Conservation (phyloP, 2,113 vertebrate genomes). For the Sinocyclocheilus anophthalmus region DNA sequence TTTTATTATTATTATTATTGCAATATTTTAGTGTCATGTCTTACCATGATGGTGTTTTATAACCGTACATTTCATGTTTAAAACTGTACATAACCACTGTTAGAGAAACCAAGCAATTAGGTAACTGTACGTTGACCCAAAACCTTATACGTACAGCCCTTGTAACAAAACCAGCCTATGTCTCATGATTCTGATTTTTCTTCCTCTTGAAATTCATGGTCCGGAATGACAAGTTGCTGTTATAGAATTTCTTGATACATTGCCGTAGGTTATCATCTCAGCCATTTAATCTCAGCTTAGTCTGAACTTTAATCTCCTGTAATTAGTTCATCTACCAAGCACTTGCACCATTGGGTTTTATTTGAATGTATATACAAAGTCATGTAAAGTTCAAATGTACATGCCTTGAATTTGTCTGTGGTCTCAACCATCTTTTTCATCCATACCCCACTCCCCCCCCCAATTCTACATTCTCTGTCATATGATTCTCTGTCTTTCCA, state of each 20-base stretch:
- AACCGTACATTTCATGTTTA: no score
- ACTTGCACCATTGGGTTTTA: background rate
- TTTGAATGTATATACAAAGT: slow-evolving; percentile 14
- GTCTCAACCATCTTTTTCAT: background rate
- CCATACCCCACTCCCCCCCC: no score
- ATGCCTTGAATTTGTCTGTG: slow-evolving; percentile 12
- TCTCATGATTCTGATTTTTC: background rate
- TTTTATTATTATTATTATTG: no score
- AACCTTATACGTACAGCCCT: background rate
- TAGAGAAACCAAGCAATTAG: no score
- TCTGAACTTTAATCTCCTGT: slow-evolving; percentile 4
- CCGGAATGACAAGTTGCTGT: background rate
- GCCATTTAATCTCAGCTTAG: background rate
- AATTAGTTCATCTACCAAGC: slow-evolving; percentile 10
- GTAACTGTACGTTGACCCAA: no score
- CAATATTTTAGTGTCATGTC: no score
- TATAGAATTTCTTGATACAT: background rate
- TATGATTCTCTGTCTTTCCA: no score
- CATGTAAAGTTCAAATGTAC: background rate
- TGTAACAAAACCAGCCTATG: background rate
- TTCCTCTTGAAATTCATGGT: background rate
- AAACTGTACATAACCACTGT: no score
- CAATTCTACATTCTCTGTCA: no score
- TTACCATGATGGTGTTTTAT: no score
- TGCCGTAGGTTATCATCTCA: background rate